Evolutionary conservation across 2,888 invertebrate genomes (phyloP).

Genomic region (Linyphia triangularis): DNA sequence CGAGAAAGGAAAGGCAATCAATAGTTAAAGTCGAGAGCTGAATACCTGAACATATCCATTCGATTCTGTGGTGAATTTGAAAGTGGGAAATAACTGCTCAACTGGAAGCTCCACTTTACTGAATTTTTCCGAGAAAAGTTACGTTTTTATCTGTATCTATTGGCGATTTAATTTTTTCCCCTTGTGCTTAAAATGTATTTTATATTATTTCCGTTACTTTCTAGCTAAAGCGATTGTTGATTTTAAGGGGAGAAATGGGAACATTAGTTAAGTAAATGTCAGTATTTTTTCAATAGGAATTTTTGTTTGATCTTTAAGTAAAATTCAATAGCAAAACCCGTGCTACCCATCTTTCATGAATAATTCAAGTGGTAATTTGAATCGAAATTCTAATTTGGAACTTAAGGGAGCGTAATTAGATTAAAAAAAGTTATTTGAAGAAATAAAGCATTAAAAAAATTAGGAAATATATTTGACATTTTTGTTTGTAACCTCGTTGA

Average conservation of each 20-base stretch:
- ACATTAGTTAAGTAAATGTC: neutral
- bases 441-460: too few species aligned
- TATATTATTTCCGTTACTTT: neutral
- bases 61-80: slow-evolving; percentile 41
- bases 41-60: slow-evolving; percentile 64
- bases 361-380: too few species aligned
- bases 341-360: too few species aligned
- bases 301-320: too few species aligned
- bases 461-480: too few species aligned
- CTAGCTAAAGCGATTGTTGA: neutral
- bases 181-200: neutral
- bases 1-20: slow-evolving; percentile 27
- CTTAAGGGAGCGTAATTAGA: too few species aligned
- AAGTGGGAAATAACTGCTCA: slow-evolving; percentile 33
- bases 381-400: too few species aligned
- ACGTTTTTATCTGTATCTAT: slow-evolving; percentile 25
- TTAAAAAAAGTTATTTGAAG: too few species aligned
- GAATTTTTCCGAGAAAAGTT: slow-evolving; percentile 27
- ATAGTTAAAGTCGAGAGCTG: slow-evolving; percentile 52
- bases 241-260: neutral
- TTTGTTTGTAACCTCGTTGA: too few species aligned
- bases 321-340: too few species aligned
- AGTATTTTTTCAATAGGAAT: neutral
- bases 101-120: slow-evolving; percentile 13
- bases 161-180: slow-evolving; percentile 7